phyloP scores from a whole-genome alignment of 2,113 vertebrate species.

The Albula goreensis region DNA sequence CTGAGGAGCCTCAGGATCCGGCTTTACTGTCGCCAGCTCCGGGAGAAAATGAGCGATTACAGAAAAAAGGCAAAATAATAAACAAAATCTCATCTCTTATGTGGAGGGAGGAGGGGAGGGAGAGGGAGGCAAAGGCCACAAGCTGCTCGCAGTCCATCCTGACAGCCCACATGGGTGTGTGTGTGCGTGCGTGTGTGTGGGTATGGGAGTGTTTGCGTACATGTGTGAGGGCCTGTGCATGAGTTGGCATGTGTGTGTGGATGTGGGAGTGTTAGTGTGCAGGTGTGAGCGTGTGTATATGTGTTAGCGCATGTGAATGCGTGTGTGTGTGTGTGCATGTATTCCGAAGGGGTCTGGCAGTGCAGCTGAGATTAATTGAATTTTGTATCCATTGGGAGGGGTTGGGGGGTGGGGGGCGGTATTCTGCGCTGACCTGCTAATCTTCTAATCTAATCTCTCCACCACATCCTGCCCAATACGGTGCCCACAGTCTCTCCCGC shows the following conservation, averaged over 20 bases:
- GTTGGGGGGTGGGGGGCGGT: conserved; percentile 31
- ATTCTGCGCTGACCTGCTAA: conserved; percentile 51
- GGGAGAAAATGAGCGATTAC: conserved; percentile 19
- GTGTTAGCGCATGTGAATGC: neutral
- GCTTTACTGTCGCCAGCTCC: neutral
- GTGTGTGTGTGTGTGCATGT: neutral
- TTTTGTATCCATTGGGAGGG: conserved; percentile 15
- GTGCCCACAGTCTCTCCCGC: neutral
- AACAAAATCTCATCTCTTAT: conserved; percentile 59
- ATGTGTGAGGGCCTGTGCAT: conserved; percentile 39
- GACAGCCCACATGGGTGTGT: neutral
- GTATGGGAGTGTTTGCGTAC: conserved; percentile 9
- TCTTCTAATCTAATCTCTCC: conserved; percentile 55
- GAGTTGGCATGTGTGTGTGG: conserved; percentile 26
- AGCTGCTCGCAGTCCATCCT: conserved; percentile 41
- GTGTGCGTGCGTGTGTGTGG: neutral
- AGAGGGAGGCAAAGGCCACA: conserved; percentile 20
- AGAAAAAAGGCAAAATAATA: conserved; percentile 47
- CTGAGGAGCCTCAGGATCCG: neutral
- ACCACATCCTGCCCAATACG: conserved; percentile 27
- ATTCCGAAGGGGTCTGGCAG: neutral
- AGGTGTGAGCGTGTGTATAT: neutral
- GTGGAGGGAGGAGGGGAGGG: conserved; percentile 36
- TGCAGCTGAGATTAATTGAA: conserved; percentile 22
- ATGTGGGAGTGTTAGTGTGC: too few species aligned